These are phyloP conservation scores for Enteromius mattozi DNA, from an alignment of 2,797 vertebrate genomes.

Conservation along the genomic window DNA sequence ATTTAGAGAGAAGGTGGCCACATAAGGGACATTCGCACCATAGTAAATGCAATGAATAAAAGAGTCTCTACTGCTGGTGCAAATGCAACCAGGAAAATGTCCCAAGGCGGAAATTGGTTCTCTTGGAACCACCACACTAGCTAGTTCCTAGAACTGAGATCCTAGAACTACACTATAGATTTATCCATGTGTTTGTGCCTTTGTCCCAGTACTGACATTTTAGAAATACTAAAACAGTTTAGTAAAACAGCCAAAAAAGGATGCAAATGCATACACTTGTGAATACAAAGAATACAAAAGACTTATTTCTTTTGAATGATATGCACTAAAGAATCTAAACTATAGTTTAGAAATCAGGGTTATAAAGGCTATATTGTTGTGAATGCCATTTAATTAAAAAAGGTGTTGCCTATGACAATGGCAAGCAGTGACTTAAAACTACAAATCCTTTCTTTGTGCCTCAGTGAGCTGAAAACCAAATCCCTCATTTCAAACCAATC, in stretches of 20 bases:
- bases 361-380: background rate
- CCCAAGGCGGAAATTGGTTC: background rate
- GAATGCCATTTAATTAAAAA: background rate
- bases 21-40: background rate
- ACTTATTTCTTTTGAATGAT: background rate
- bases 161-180: background rate
- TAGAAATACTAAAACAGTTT: background rate
- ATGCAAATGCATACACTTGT: background rate
- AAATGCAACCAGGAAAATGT: background rate
- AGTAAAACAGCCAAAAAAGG: background rate
- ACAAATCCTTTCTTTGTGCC: constrained; percentile 28
- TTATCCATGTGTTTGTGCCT: background rate
- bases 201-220: background rate
- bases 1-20: background rate
- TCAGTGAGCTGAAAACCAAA: constrained; percentile 40
- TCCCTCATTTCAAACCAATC: constrained; percentile 16
- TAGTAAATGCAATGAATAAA: background rate
- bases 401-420: background rate
- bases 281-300: background rate
- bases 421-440: constrained; percentile 10
- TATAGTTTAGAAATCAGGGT: background rate
- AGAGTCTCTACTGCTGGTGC: background rate
- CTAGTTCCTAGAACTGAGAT: background rate
- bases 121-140: background rate
- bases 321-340: background rate